Conservation (phyloP, 1,140 invertebrate species). For the Trichonephila clavipes region DNA sequence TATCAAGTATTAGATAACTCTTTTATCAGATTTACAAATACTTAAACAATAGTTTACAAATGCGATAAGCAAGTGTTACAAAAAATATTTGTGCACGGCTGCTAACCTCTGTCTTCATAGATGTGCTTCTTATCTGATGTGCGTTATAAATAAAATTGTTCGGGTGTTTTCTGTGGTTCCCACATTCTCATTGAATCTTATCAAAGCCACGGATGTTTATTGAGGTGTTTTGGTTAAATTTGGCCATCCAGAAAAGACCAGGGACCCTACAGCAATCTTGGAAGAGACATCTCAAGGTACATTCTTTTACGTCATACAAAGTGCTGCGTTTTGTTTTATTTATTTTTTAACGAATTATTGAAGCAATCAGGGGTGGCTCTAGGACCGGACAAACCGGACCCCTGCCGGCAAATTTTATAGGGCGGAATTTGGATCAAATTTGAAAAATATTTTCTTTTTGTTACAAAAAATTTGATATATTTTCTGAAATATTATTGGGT, state of each 20-base stretch:
- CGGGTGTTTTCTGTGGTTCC: neutral
- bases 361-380: too few relatives aligned
- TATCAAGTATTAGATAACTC: neutral
- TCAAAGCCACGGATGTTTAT: constrained; percentile 20
- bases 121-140: neutral
- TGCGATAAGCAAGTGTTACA: neutral
- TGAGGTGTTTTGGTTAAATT: neutral
- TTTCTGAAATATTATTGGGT: too few relatives aligned
- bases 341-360: neutral
- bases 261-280: neutral
- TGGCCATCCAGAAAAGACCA: neutral
- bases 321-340: neutral
- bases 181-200: neutral
- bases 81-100: neutral
- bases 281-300: constrained; percentile 13
- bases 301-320: neutral
- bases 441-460: too few relatives aligned
- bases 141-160: neutral
- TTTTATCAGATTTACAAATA: neutral
- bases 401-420: too few relatives aligned
- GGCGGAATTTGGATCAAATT: too few relatives aligned
- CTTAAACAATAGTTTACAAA: neutral
- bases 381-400: too few relatives aligned
- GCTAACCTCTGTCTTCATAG: neutral
- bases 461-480: too few relatives aligned